A percentile compares a stretch with the other conserved stretches of the same genome.
Conservation (phyloP, 2,888 invertebrate species). For the Lathronympha strigana region DNA sequence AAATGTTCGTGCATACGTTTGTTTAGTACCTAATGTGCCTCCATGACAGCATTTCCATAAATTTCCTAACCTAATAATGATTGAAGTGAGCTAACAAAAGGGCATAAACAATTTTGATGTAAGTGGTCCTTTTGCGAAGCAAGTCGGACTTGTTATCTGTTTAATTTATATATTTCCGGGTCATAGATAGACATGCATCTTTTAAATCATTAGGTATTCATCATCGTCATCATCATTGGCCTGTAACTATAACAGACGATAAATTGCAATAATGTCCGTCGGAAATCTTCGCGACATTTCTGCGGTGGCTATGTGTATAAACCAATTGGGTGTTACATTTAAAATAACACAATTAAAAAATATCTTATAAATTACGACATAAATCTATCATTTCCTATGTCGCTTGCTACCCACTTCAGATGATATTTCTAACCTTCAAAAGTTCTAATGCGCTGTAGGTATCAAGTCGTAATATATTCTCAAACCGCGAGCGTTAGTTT, state of each 20-base stretch:
- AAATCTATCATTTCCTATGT: no score
- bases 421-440: no score
- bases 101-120: background rate
- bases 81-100: constrained; percentile 7
- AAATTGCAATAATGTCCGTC: no score
- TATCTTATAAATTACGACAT: no score
- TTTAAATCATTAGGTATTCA: background rate
- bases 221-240: no score
- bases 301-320: no score
- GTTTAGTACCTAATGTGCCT: background rate
- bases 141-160: background rate
- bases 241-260: no score
- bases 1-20: background rate
- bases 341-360: no score
- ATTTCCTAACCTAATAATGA: background rate
- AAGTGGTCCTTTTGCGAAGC: background rate
- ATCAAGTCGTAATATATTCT: constrained; percentile 6
- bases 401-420: no score
- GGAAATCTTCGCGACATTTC: no score
- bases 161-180: background rate
- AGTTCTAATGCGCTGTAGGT: no score
- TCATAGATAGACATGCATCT: background rate
- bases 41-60: background rate
- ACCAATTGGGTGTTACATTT: no score
- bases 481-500: constrained; percentile 6